Conservation (phyloP, 2,113 vertebrate genomes). For the Heterocephalus glaber region DNA sequence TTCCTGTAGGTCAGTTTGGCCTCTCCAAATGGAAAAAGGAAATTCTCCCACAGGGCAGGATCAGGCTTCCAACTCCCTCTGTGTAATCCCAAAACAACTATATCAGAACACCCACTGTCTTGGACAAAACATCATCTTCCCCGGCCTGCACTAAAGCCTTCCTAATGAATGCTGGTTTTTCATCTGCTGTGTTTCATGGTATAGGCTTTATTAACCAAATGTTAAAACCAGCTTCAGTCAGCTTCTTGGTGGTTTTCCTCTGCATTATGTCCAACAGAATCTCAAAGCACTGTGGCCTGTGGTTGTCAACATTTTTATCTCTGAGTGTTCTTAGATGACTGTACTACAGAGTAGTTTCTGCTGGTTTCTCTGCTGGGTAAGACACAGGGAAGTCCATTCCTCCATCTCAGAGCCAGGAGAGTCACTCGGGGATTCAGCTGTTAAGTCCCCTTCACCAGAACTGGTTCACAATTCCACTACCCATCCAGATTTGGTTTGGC, state of each 20-base stretch:
- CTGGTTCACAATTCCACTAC: not conserved
- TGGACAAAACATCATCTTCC: not conserved
- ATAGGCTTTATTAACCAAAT: constrained; percentile 39
- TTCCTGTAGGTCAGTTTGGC: not conserved
- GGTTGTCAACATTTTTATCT: constrained; percentile 45
- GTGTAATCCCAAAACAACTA: not conserved
- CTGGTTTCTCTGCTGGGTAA: not conserved
- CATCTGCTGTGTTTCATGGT: constrained; percentile 1
- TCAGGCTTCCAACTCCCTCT: not conserved
- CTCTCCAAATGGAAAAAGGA: not conserved
- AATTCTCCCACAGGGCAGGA: not conserved
- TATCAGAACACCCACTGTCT: not conserved
- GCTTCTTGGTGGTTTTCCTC: constrained; percentile 47
- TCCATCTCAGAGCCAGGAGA: not conserved
- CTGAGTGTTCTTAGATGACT: not conserved
- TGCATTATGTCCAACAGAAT: not conserved
- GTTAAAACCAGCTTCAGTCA: constrained; percentile 18
- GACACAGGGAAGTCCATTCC: not conserved
- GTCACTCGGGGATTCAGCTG: not conserved
- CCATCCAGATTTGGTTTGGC: not conserved
- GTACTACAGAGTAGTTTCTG: not conserved
- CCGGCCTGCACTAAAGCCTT: not conserved
- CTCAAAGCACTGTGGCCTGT: not conserved
- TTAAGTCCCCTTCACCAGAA: not conserved
- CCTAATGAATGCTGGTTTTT: not conserved